Evolutionary conservation across 2,888 invertebrate species (phyloP), one percentile per base, ranked within the genome.

Genomic region (Cheilosia variabilis): DNA sequence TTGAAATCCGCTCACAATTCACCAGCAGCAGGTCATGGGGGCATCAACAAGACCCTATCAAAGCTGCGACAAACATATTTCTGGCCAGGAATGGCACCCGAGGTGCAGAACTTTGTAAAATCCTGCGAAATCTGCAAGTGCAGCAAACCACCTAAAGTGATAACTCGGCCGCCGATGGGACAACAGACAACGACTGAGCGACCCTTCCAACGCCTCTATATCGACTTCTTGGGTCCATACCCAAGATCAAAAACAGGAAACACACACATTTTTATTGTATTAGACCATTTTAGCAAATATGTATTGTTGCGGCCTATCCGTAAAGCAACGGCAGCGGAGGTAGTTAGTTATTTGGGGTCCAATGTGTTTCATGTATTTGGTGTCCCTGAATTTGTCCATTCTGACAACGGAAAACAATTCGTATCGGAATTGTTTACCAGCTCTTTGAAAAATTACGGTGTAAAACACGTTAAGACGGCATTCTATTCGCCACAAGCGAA

Each of bases 151-250:
- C 31, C 9, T 34, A 34, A 34, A 9, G 1, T 43, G 43, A 3
- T 43, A 15, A 15, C n/a, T n/a, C n/a, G 52, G 62, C 76, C 81
- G n/a, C 45, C 62, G 1, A 71, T 81, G 65, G 77, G 66, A 1
- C 9, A 57, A 31, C 57, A 22, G 4, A 47, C 24, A 10, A 43
- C 55, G 19, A 31, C 53, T 4, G 62, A 68, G 3, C 43, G 77
- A 13, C 82, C 83, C 1, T 68, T 80, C 31, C 63, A 81, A 47
- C 31, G 68, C 2, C 10, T 87, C 1, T 69, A 47, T 47, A 65
- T 45, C n/a, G 45, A 17, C 45, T 45, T 17, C 7, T 19, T 41
- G 2, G 41, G 41, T 4, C 15, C 15, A 1, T 41, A 41, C 41
- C 41, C 41, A 41, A 10, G 41, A 41, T 15, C 41, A 10, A 41